phyloP scores from a whole-genome alignment of 2,113 vertebrate species.

The Synchiropus splendidus region DNA sequence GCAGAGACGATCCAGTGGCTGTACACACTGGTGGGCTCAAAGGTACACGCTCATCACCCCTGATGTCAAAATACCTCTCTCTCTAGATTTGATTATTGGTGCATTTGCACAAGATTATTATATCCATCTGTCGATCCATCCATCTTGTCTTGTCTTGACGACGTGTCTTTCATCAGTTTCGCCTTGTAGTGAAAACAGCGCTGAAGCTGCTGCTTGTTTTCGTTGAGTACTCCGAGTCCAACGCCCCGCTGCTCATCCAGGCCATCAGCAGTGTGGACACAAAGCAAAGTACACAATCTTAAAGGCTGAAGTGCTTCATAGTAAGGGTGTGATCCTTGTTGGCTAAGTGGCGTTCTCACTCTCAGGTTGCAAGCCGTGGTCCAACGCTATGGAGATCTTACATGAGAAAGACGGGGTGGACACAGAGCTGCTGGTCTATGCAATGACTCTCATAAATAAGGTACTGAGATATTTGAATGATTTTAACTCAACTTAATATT shows the following conservation, averaged over 20 bases:
- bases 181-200: conserved; percentile 88
- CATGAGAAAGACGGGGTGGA: conserved; percentile 91
- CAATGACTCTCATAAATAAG: conserved; percentile 95
- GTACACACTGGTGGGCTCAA: conserved; percentile 86
- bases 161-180: conserved; percentile 69
- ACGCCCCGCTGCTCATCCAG: conserved; percentile 74
- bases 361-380: conserved; percentile 77
- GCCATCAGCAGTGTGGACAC: conserved; percentile 75
- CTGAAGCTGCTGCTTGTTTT: conserved; percentile 91
- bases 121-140: too few species aligned
- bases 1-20: conserved; percentile 90
- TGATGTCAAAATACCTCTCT: too few species aligned
- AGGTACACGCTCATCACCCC: conserved; percentile 68
- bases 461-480: conserved; percentile 40
- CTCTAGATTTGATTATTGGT: too few species aligned
- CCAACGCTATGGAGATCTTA: conserved; percentile 86
- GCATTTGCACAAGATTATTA: too few species aligned
- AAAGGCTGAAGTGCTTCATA: not conserved
- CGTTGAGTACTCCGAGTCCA: conserved; percentile 88
- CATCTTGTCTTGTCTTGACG: not conserved
- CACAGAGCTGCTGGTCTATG: conserved; percentile 85
- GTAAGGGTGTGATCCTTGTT: too few species aligned
- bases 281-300: conserved; percentile 77
- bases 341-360: not conserved
- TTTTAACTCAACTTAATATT: not conserved